Evolutionary conservation across 2,113 vertebrate species (phyloP).

Genomic region (Orthonyx spaldingii): DNA sequence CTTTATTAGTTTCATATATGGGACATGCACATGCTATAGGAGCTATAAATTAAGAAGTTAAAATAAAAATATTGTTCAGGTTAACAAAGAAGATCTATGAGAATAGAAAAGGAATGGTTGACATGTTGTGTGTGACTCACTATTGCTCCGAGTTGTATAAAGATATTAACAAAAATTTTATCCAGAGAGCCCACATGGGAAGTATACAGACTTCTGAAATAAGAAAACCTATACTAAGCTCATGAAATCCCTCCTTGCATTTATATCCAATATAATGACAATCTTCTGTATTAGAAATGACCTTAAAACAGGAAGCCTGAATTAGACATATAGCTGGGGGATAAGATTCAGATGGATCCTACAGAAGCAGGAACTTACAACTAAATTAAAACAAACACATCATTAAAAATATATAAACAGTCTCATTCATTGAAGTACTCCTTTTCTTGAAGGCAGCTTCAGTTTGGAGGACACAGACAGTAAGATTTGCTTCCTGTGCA

Average conservation of each 20-base stretch:
- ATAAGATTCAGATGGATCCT: background rate
- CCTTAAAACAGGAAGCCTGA: background rate
- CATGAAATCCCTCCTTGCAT: background rate
- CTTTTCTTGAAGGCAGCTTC: background rate
- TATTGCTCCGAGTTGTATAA: background rate
- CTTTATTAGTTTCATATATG: background rate
- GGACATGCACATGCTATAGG: background rate
- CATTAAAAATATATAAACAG: constrained; percentile 25
- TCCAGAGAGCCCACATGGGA: background rate
- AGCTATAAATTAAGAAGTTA: background rate
- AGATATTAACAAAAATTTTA: background rate
- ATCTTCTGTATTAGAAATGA: background rate
- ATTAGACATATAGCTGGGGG: background rate
- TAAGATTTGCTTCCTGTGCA: background rate
- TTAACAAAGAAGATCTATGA: background rate
- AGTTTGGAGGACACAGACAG: background rate
- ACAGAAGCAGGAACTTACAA: constrained; percentile 2
- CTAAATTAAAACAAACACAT: constrained; percentile 37
- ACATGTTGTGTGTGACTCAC: background rate
- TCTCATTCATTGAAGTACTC: background rate
- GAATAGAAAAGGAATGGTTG: background rate
- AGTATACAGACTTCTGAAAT: background rate
- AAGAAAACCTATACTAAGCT: background rate
- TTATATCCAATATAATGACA: background rate
- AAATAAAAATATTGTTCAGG: background rate